Conservation (phyloP, 2,888 invertebrate genomes). For the Dolichomitus sp. region DNA sequence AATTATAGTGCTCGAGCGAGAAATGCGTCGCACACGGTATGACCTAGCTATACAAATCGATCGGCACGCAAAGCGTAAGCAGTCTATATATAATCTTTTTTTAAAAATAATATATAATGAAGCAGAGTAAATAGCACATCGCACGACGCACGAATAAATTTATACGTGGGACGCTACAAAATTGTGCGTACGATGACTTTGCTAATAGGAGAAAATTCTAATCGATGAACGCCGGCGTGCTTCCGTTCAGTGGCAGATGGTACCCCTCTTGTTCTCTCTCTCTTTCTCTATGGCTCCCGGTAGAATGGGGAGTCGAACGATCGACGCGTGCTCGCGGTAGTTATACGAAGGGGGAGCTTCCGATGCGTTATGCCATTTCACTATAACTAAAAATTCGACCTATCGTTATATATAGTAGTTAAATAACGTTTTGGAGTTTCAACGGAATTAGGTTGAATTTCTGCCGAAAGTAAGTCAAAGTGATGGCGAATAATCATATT, state of each 20-base stretch:
- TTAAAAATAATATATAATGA: neutral
- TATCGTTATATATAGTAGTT: neutral
- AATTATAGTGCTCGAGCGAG: slow-evolving; percentile 1
- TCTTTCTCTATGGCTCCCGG: slow-evolving; percentile 28
- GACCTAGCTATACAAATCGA: slow-evolving; percentile 44
- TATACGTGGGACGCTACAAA: slow-evolving; percentile 29
- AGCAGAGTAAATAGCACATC: too few species aligned
- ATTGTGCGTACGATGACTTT: slow-evolving; percentile 53
- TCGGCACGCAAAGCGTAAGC: slow-evolving; percentile 44
- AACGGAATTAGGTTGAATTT: neutral
- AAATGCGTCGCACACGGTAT: slow-evolving; percentile 12
- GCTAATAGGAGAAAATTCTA: slow-evolving; percentile 62
- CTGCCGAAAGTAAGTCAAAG: neutral
- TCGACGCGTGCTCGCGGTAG: slow-evolving; percentile 46
- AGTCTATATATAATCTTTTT: neutral
- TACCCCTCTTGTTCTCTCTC: slow-evolving; percentile 46
- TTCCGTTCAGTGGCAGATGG: slow-evolving; percentile 68
- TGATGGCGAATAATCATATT: neutral
- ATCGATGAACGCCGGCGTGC: slow-evolving; percentile 65
- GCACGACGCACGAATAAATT: neutral
- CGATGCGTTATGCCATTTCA: slow-evolving; percentile 50
- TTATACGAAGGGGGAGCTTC: slow-evolving; percentile 55
- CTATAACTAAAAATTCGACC: neutral
- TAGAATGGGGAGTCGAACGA: slow-evolving; percentile 58
- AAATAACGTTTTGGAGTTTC: neutral